Conservation (phyloP, 1,140 invertebrate genomes). For the Zaprionus africanus region DNA sequence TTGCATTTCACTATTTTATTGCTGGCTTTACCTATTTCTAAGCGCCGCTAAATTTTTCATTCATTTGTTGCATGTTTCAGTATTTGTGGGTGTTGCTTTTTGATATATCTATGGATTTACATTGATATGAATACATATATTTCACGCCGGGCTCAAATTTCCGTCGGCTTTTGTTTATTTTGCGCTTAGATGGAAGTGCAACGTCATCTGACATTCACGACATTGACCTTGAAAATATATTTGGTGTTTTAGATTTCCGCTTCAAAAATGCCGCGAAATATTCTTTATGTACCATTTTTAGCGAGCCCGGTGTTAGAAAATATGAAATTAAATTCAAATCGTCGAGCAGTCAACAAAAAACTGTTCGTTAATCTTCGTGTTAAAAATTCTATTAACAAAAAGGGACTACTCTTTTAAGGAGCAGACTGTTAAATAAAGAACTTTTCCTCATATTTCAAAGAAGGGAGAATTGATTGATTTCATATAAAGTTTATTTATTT, state of each 20-base stretch:
- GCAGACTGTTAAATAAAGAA: too few species aligned
- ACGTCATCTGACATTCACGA: slow-evolving; percentile 32
- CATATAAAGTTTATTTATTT: too few species aligned
- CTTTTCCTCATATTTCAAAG: too few species aligned
- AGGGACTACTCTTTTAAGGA: too few species aligned
- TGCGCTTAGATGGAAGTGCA: slow-evolving; percentile 53
- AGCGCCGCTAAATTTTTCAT: slow-evolving; percentile 72
- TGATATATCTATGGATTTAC: slow-evolving; percentile 4
- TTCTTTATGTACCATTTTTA: background rate
- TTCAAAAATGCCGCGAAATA: background rate
- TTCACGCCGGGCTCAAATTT: background rate
- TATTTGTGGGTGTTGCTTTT: slow-evolving; percentile 41
- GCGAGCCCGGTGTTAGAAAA: slow-evolving; percentile 5
- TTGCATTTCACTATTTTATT: slow-evolving; percentile 54
- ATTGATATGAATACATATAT: background rate
- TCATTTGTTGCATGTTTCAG: slow-evolving; percentile 58
- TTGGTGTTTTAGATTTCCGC: slow-evolving; percentile 58
- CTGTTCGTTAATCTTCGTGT: background rate
- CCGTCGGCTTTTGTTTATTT: slow-evolving; percentile 55
- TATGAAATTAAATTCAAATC: background rate
- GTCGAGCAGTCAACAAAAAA: background rate
- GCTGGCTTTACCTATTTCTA: slow-evolving; percentile 62
- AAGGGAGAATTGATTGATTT: too few species aligned
- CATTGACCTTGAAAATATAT: slow-evolving; percentile 66
- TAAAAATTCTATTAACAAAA: too few species aligned